Evolutionary conservation across 2,113 vertebrate species (phyloP).

Genomic region (Lophius piscatorius): DNA sequence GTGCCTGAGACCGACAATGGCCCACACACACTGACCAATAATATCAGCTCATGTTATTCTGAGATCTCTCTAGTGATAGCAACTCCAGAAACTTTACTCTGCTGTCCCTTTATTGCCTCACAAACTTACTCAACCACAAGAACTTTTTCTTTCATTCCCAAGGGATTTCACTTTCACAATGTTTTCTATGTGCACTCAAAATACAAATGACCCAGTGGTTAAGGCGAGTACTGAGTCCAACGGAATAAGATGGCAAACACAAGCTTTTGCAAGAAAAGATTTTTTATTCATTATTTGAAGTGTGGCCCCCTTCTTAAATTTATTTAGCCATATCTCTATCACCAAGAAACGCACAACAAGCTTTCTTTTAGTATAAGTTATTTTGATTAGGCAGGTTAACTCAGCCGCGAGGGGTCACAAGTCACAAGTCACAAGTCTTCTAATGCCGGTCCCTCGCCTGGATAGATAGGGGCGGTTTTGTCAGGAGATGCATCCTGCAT

Average conservation of each 20-base stretch:
- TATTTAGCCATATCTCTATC: no score
- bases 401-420: no score
- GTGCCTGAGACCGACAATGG: constrained; percentile 14
- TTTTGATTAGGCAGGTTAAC: no score
- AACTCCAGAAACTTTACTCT: constrained; percentile 22
- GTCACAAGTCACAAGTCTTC: no score
- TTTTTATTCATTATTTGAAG: no score
- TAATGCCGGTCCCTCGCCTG: no score
- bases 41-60: constrained; percentile 4
- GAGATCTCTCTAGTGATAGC: constrained; percentile 22
- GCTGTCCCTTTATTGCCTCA: not conserved
- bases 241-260: not conserved
- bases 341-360: no score
- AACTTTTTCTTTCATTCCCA: constrained; percentile 45
- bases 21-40: constrained; percentile 20
- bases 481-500: no score
- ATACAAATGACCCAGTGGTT: constrained; percentile 58
- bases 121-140: constrained; percentile 35
- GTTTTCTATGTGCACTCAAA: constrained; percentile 50
- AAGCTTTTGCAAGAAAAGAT: constrained; percentile 8
- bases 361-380: no score
- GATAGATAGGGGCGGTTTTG: no score
- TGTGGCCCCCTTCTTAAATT: no score
- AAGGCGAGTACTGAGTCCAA: constrained; percentile 1
- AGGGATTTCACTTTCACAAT: constrained; percentile 46